Base-by-base conservation (phyloP, 2,797 vertebrate genomes). In the Acipenser transmontanus region DNA sequence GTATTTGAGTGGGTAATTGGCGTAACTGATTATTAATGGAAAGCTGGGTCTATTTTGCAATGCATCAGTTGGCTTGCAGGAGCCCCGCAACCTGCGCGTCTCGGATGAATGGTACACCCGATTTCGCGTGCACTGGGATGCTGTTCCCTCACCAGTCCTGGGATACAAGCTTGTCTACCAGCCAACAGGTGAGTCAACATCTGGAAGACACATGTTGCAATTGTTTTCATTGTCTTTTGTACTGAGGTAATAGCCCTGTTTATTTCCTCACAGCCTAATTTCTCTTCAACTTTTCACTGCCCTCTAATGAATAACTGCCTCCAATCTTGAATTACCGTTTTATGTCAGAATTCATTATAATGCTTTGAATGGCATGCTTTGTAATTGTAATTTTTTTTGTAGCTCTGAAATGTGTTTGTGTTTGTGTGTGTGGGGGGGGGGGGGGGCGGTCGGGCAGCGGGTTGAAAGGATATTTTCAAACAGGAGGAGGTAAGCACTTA, bases 41-140 rank as follows among this genome's bases (percentile, higher is more conserved):
- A 61, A 70, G 49, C 0, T 49, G 47, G 76, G 54, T 69, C 13
- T 66, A 61, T 14, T 73, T 20, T 66, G 50, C 66, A 11, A 76
- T 54, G 63, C 8, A 69, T 4, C 74, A 99, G 97, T 93, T 66
- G 95, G 90, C 13, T 80, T 98, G 63, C 77, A 96, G 81, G 91
- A 91, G 64, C 97, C 97, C 73, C 91, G 89, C 78, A 96, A 93
- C 82, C 94, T 99, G 14, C 92, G 92, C 0, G 82, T 99, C 68
- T 95, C 94, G 1, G 96, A 99, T 10, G 97, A 99, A 77, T 98
- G 95, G 96, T 98, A 99, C 76, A 99, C 97, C 0, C 84, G 95
- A 7, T 99, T 99, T 89, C 84, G 96, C 47, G 96, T 98, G 71
- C 88, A 94, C 74, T 99, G 97, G 96, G 96, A 98, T 73, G 88